Evolutionary conservation across 2,797 vertebrate species (phyloP).

Genomic region (Hydrolagus colliei): DNA sequence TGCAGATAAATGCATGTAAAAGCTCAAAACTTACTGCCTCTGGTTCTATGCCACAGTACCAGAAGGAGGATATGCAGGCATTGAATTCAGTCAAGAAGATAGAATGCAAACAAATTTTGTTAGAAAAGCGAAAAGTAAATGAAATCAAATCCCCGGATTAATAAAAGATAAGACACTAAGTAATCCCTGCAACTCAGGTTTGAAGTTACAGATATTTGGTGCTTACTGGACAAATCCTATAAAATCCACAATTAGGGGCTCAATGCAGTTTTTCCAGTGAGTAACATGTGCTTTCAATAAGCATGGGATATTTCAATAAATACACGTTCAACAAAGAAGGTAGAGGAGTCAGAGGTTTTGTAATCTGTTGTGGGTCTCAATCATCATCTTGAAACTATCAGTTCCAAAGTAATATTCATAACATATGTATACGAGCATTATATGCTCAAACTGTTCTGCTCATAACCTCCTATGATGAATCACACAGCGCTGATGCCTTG

Average conservation of each 20-base stretch:
- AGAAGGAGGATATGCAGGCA: too few relatives aligned
- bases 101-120: too few relatives aligned
- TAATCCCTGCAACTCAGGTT: neutral
- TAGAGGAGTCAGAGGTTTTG: constrained; percentile 25
- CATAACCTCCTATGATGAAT: constrained; percentile 55
- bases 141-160: constrained; percentile 15
- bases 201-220: constrained; percentile 10
- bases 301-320: constrained; percentile 19
- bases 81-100: too few relatives aligned
- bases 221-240: constrained; percentile 20
- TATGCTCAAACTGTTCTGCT: constrained; percentile 50
- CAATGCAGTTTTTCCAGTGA: constrained; percentile 8
- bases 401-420: constrained; percentile 27
- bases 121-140: neutral
- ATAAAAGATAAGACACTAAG: constrained; percentile 15
- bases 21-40: too few relatives aligned
- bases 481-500: constrained; percentile 55
- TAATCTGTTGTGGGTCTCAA: constrained; percentile 28
- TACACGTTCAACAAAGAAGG: constrained; percentile 26
- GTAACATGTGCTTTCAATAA: constrained; percentile 26
- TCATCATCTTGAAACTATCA: constrained; percentile 31
- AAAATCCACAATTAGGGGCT: constrained; percentile 29
- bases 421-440: constrained; percentile 39
- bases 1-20: too few relatives aligned
- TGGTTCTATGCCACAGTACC: too few relatives aligned